Evolutionary conservation across 1,140 invertebrate species (phyloP).

Genomic region (Drosophila kurseongensis): DNA sequence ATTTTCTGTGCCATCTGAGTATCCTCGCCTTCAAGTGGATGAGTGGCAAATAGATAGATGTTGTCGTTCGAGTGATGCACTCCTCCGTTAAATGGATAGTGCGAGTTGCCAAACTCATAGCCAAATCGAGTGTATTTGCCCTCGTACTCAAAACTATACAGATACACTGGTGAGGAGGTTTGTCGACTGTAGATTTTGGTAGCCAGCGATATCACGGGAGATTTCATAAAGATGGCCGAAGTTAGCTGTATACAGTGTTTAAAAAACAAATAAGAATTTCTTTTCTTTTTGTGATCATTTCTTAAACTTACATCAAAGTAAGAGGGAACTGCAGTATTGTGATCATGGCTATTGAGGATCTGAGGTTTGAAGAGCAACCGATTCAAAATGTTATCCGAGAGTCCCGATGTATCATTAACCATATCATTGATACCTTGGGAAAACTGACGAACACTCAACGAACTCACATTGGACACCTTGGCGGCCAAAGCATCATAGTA

Average conservation of each 20-base stretch:
- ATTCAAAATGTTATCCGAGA: constrained; percentile 59
- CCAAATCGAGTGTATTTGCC: constrained; percentile 80
- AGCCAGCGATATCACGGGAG: constrained; percentile 69
- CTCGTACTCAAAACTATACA: constrained; percentile 81
- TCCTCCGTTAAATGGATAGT: constrained; percentile 84
- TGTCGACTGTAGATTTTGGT: constrained; percentile 38
- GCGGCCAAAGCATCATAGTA: constrained; percentile 57
- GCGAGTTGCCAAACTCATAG: constrained; percentile 74
- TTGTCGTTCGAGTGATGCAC: constrained; percentile 84
- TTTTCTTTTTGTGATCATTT: background rate
- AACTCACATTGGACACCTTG: constrained; percentile 45
- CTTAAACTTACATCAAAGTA: constrained; percentile 73
- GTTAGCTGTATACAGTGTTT: constrained; percentile 44
- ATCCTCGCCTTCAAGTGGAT: constrained; percentile 70
- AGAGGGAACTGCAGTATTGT: constrained; percentile 60
- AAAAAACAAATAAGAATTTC: background rate
- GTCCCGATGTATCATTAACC: constrained; percentile 47
- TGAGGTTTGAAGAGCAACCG: constrained; percentile 55
- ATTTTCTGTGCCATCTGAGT: constrained; percentile 75
- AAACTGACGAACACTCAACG: constrained; percentile 61
- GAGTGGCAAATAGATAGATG: constrained; percentile 81
- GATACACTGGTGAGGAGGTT: constrained; percentile 49
- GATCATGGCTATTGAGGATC: constrained; percentile 53
- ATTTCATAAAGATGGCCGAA: constrained; percentile 65
- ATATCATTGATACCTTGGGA: constrained; percentile 45